These are phyloP conservation scores for Torymus auratus DNA, from an alignment of 2,888 invertebrate genomes.

Conservation along the genomic window DNA sequence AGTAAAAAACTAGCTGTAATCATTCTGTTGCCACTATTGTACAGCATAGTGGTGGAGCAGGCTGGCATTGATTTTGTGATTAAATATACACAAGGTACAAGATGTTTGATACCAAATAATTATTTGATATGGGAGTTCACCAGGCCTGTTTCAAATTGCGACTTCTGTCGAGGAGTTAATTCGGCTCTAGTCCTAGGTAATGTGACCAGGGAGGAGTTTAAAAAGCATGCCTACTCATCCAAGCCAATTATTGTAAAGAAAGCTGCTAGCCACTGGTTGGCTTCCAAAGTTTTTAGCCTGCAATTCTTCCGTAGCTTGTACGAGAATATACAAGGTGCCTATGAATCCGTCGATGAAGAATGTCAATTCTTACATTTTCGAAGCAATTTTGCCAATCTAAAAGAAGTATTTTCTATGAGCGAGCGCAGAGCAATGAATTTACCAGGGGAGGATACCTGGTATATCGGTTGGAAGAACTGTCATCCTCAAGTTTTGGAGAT, in stretches of 20 bases:
- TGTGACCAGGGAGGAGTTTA: slow-evolving; percentile 83
- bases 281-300: slow-evolving; percentile 83
- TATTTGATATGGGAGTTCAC: slow-evolving; percentile 92
- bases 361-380: slow-evolving; percentile 93
- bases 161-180: slow-evolving; percentile 84
- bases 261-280: slow-evolving; percentile 87
- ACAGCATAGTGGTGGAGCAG: slow-evolving; percentile 64
- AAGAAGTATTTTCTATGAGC: slow-evolving; percentile 88
- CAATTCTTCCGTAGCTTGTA: slow-evolving; percentile 85
- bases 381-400: slow-evolving; percentile 86
- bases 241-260: slow-evolving; percentile 88
- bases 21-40: slow-evolving; percentile 64
- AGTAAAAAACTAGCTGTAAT: slow-evolving; percentile 57
- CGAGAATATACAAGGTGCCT: slow-evolving; percentile 82
- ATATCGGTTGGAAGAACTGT: slow-evolving; percentile 95
- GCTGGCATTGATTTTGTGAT: slow-evolving; percentile 64
- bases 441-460: slow-evolving; percentile 86
- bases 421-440: slow-evolving; percentile 81
- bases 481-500: slow-evolving; percentile 86
- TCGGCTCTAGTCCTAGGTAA: slow-evolving; percentile 84
- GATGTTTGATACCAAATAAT: slow-evolving; percentile 90
- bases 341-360: slow-evolving; percentile 81
- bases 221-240: slow-evolving; percentile 86
- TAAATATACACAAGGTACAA: slow-evolving; percentile 72
- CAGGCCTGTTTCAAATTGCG: slow-evolving; percentile 88